phyloP scores from a whole-genome alignment of 2,797 vertebrate genomes.

The Adelosebastes latens region DNA sequence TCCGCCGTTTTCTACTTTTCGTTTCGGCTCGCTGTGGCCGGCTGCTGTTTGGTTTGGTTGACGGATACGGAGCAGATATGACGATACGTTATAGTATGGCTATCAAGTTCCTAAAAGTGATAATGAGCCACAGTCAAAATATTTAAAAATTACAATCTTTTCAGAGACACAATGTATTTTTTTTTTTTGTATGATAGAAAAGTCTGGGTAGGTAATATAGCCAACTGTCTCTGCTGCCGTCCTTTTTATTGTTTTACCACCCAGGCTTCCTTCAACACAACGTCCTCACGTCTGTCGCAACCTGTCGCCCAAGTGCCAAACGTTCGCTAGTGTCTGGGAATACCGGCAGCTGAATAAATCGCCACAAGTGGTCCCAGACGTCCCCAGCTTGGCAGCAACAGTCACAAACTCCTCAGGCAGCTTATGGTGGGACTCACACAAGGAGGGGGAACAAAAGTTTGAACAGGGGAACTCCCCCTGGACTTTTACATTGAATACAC shows the following conservation, averaged over 20 bases:
- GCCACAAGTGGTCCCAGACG: slow-evolving; percentile 60
- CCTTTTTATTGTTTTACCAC: slow-evolving; percentile 46
- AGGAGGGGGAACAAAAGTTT: slow-evolving; percentile 50
- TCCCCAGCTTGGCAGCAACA: slow-evolving; percentile 55
- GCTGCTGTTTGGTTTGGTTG: no score
- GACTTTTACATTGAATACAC: slow-evolving; percentile 40
- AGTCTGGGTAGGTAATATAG: not conserved
- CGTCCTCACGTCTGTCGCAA: slow-evolving; percentile 22
- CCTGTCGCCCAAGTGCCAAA: slow-evolving; percentile 54
- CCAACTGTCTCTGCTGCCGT: not conserved
- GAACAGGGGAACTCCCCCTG: slow-evolving; percentile 44
- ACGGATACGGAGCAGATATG: no score
- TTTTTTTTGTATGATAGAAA: not conserved
- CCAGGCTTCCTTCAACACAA: slow-evolving; percentile 39
- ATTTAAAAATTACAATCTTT: not conserved
- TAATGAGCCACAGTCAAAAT: not conserved
- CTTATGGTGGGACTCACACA: slow-evolving; percentile 54
- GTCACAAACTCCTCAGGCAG: slow-evolving; percentile 57
- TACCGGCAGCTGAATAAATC: slow-evolving; percentile 58
- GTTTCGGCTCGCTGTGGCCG: no score
- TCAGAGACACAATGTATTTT: not conserved
- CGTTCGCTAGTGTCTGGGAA: slow-evolving; percentile 45
- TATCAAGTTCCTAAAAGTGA: slow-evolving; percentile 21
- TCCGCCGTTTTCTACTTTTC: no score
- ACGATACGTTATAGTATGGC: not conserved